Percentiles rank a stretch among this genome's conserved stretches.
These are phyloP conservation scores for Dendroctonus ponderosae DNA, from an alignment of 1,140 invertebrate genomes.

Conservation along the genomic window DNA sequence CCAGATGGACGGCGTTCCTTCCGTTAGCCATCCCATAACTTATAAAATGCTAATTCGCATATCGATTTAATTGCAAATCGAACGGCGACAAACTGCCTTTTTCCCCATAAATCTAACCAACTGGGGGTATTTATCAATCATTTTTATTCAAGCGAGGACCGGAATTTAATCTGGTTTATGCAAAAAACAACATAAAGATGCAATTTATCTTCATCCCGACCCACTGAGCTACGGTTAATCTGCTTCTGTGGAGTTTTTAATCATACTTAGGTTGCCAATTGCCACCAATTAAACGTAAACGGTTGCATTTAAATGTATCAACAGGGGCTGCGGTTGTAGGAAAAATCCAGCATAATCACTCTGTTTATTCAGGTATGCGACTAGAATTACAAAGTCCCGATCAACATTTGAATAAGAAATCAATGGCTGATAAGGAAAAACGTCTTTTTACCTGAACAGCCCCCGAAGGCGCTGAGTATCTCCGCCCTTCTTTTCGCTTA, in stretches of 20 bases:
- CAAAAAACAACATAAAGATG: slow-evolving; percentile 14
- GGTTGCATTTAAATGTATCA: too few species aligned
- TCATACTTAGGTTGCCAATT: slow-evolving; percentile 26
- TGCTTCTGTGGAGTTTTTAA: slow-evolving; percentile 29
- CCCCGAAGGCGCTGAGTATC: too few species aligned
- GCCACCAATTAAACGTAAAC: slow-evolving; percentile 28
- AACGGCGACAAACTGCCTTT: slow-evolving; percentile 10
- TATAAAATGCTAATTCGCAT: slow-evolving; percentile 17
- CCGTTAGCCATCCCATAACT: slow-evolving; percentile 17
- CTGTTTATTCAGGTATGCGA: too few species aligned
- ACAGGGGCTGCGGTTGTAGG: too few species aligned
- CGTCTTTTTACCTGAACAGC: too few species aligned
- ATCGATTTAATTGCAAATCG: slow-evolving; percentile 20
- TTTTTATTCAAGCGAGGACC: slow-evolving; percentile 16
- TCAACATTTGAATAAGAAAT: too few species aligned
- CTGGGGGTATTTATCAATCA: slow-evolving; percentile 18
- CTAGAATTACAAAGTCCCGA: too few species aligned
- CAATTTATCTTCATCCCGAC: slow-evolving; percentile 19
- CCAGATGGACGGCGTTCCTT: slow-evolving; percentile 13
- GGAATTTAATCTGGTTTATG: slow-evolving; percentile 25
- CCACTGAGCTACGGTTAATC: slow-evolving; percentile 24
- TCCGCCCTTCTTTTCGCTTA: slow-evolving; percentile 12
- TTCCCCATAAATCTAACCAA: slow-evolving; percentile 18
- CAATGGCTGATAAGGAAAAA: too few species aligned
- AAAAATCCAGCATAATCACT: too few species aligned